phyloP scores from a whole-genome alignment of 2,113 vertebrate genomes.

The Bubo scandiacus region DNA sequence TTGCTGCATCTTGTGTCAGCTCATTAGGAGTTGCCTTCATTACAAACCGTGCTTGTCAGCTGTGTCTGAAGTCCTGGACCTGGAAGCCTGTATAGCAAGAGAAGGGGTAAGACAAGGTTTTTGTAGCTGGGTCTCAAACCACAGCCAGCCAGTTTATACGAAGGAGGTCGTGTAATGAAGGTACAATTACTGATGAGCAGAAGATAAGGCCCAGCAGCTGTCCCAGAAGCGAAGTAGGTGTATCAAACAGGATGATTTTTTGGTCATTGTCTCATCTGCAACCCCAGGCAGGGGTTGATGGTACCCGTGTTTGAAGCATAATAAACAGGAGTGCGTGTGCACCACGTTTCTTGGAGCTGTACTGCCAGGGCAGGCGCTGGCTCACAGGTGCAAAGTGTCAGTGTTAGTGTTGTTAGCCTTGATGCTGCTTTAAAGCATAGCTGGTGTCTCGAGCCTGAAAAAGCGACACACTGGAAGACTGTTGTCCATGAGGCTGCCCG shows the following conservation, averaged over 20 bases:
- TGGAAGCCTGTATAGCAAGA: neutral
- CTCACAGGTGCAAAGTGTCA: rapidly evolving
- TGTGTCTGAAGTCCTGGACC: neutral
- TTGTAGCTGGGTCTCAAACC: neutral
- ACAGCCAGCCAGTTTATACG: neutral
- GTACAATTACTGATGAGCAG: neutral
- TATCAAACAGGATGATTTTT: neutral
- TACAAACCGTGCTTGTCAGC: neutral
- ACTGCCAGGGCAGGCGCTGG: neutral
- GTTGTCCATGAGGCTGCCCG: neutral
- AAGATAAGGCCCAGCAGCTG: neutral
- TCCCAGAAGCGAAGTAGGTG: neutral
- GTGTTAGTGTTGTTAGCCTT: neutral
- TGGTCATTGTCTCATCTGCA: neutral
- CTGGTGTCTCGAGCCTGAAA: neutral
- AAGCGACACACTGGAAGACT: neutral
- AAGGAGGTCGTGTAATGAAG: neutral
- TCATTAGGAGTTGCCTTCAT: neutral
- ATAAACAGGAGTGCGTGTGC: neutral
- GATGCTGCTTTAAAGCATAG: neutral
- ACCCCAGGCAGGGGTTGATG: neutral
- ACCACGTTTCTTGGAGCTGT: neutral
- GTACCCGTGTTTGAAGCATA: neutral
- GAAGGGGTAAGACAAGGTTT: neutral
- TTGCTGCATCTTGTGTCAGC: neutral